These are phyloP conservation scores for Griposia aprilina DNA, from an alignment of 2,888 invertebrate species.

Conservation along the genomic window DNA sequence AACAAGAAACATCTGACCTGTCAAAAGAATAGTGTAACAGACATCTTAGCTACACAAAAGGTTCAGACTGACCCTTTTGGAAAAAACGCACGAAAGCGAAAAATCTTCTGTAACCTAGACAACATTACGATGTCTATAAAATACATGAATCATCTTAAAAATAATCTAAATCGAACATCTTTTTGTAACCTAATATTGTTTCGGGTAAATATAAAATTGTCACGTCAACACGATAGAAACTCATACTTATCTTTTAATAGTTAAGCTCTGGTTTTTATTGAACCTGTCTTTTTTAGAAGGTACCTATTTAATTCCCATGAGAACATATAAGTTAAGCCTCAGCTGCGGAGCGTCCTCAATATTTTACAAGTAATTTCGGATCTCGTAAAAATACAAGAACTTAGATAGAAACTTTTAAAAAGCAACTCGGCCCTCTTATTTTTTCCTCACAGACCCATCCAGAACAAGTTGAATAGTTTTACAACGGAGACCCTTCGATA, in stretches of 20 bases:
- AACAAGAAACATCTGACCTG: constrained; percentile 1
- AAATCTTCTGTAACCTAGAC: constrained; percentile 22
- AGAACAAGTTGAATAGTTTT: constrained; percentile 85
- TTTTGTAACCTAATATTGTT: constrained; percentile 5
- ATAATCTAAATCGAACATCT: constrained; percentile 36
- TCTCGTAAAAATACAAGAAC: constrained; percentile 82
- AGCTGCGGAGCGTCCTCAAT: constrained; percentile 79
- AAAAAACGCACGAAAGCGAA: constrained; percentile 18
- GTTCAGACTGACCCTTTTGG: constrained; percentile 2
- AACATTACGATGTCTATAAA: constrained; percentile 13
- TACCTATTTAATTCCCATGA: constrained; percentile 73
- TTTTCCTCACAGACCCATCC: constrained; percentile 83
- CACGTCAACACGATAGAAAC: constrained; percentile 29
- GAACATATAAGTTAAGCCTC: constrained; percentile 76
- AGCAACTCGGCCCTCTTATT: constrained; percentile 79
- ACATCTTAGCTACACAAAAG: constrained; percentile 11
- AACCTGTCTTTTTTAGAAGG: constrained; percentile 60
- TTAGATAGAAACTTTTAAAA: constrained; percentile 83
- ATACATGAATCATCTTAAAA: constrained; percentile 28
- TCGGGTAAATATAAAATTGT: constrained; percentile 20
- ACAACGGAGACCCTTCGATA: constrained; percentile 86
- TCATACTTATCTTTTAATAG: constrained; percentile 24
- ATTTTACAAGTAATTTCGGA: constrained; percentile 84
- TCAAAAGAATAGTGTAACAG: background rate
- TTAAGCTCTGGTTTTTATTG: constrained; percentile 51